phyloP scores from a whole-genome alignment of 2,888 invertebrate species.

The Pristionchus maxplancki region DNA sequence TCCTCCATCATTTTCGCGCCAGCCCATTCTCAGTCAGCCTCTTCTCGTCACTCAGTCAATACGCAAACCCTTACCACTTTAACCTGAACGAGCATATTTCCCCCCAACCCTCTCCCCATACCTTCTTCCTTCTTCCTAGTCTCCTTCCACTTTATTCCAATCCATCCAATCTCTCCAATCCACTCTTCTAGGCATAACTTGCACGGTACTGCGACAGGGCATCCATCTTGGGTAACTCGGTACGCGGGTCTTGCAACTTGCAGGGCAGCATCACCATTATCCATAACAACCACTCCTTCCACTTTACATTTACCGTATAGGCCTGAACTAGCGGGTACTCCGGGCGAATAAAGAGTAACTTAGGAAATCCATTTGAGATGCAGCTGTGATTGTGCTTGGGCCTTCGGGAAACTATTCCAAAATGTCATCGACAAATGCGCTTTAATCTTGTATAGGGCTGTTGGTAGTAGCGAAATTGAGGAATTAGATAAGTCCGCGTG shows the following conservation, averaged over 20 bases:
- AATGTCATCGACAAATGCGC: background rate
- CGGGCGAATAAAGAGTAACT: background rate
- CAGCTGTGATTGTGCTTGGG: background rate
- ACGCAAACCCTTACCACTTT: constrained; percentile 31
- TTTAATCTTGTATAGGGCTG: background rate
- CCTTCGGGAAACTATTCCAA: background rate
- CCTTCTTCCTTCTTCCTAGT: background rate
- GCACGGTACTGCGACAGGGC: background rate
- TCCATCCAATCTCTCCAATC: background rate
- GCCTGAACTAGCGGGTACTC: constrained; percentile 37
- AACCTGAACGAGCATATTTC: constrained; percentile 31
- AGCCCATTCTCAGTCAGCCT: constrained; percentile 9
- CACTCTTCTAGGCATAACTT: background rate
- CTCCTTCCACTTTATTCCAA: background rate
- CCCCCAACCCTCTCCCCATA: constrained; percentile 32
- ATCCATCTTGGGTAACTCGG: background rate
- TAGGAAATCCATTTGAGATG: background rate
- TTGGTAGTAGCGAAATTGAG: background rate
- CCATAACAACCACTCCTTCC: constrained; percentile 10
- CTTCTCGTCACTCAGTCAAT: constrained; percentile 21
- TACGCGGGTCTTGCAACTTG: constrained; percentile 20
- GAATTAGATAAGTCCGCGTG: background rate
- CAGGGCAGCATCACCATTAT: background rate
- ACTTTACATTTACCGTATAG: background rate
- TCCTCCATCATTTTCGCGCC: constrained; percentile 4